A percentile compares a stretch with the other conserved stretches of the same genome.
Evolutionary conservation across 2,113 vertebrate species (phyloP).

Genomic region (Solea solea): DNA sequence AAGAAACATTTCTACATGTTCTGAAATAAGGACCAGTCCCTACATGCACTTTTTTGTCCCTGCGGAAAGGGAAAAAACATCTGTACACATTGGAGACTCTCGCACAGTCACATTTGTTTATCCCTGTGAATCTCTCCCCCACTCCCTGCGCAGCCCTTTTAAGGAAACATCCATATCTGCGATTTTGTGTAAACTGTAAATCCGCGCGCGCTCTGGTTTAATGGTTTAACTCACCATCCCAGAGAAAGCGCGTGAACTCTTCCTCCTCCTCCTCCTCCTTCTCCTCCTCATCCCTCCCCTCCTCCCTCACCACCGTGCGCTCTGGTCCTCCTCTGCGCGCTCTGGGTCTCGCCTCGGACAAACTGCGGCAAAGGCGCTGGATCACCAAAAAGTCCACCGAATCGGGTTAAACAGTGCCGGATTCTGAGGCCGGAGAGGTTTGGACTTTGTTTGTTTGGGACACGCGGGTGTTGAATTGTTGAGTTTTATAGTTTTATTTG

Average conservation of each 20-base stretch:
- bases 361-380: constrained; percentile 49
- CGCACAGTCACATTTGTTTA: constrained; percentile 5
- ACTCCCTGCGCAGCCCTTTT: constrained; percentile 44
- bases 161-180: constrained; percentile 48
- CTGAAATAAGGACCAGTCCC: neutral
- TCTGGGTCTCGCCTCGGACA: constrained; percentile 57
- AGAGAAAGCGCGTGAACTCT: constrained; percentile 40
- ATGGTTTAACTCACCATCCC: neutral
- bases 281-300: neutral
- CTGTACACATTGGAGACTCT: neutral
- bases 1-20: neutral
- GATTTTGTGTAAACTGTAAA: constrained; percentile 31
- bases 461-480: neutral
- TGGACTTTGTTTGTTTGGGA: neutral
- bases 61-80: neutral
- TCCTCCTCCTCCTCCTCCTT: constrained; percentile 17
- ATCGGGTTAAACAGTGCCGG: constrained; percentile 22
- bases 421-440: constrained; percentile 24
- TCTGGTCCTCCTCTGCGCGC: constrained; percentile 68
- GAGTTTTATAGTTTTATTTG: constrained; percentile 9
- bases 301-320: constrained; percentile 33
- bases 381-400: constrained; percentile 52
- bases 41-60: neutral
- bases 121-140: neutral
- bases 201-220: constrained; percentile 34